phyloP scores from a whole-genome alignment of 2,888 invertebrate genomes.

The Spodoptera picta region DNA sequence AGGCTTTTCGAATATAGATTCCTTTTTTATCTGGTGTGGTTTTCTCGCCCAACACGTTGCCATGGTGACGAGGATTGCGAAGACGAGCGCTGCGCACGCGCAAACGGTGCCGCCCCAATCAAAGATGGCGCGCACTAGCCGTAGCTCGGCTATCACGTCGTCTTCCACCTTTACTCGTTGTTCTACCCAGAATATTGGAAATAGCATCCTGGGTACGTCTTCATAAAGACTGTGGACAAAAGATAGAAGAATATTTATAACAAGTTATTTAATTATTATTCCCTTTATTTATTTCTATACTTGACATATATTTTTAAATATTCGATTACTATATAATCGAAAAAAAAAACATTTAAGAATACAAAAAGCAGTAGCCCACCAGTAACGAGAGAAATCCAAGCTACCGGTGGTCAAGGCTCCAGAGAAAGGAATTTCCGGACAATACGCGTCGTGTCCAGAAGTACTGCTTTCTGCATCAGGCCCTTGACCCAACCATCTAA shows the following conservation, averaged over 20 bases:
- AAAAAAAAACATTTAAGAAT: no score
- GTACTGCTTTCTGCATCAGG: no score
- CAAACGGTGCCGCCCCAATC: slow-evolving; percentile 81
- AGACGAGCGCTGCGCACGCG: slow-evolving; percentile 81
- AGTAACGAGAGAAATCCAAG: no score
- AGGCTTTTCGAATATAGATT: slow-evolving; percentile 64
- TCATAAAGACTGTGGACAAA: slow-evolving; percentile 89
- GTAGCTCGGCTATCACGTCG: slow-evolving; percentile 87
- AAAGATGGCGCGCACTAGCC: slow-evolving; percentile 69
- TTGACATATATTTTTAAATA: no score
- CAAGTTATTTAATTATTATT: no score
- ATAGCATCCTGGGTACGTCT: slow-evolving; percentile 90
- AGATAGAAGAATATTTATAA: background rate
- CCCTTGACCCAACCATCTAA: no score
- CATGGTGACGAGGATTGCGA: slow-evolving; percentile 84
- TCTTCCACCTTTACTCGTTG: slow-evolving; percentile 90
- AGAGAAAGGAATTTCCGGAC: no score
- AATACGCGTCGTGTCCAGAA: no score
- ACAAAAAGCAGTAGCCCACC: no score
- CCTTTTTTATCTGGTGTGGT: slow-evolving; percentile 66
- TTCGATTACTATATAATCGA: no score
- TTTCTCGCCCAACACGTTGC: slow-evolving; percentile 70
- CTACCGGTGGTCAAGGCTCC: no score
- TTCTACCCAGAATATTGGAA: slow-evolving; percentile 94
- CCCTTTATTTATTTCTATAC: no score